A percentile compares a stretch with the other conserved stretches of the same genome.
Evolutionary conservation across 1,140 invertebrate genomes (phyloP).

Genomic region (Nymphalis io): DNA sequence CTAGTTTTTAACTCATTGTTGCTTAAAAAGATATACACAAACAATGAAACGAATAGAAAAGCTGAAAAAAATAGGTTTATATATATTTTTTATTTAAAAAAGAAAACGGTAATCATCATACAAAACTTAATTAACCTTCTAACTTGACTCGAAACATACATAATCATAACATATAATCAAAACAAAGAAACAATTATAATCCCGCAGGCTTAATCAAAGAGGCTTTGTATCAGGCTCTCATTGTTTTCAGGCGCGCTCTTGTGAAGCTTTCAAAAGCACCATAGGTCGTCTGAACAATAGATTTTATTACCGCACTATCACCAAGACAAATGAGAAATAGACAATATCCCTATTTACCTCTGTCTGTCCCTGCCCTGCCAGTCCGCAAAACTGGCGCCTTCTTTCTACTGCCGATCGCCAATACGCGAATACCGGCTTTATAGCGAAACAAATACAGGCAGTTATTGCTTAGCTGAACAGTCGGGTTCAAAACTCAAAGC

Average conservation of each 20-base stretch:
- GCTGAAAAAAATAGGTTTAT: no score
- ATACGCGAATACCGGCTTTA: constrained; percentile 53
- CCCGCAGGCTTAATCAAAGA: constrained; percentile 41
- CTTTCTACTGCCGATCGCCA: constrained; percentile 57
- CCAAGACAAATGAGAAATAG: constrained; percentile 77
- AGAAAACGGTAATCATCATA: no score
- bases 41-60: no score
- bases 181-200: constrained; percentile 21
- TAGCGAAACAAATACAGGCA: constrained; percentile 42
- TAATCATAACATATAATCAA: not conserved
- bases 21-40: no score
- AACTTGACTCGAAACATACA: not conserved
- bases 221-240: constrained; percentile 40
- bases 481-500: constrained; percentile 63
- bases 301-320: constrained; percentile 70
- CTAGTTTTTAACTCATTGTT: no score
- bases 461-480: constrained; percentile 56
- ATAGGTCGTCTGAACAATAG: constrained; percentile 55
- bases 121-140: not conserved
- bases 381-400: constrained; percentile 67
- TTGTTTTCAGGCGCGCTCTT: constrained; percentile 44
- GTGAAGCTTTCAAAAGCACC: constrained; percentile 45
- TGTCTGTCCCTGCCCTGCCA: constrained; percentile 53
- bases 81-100: no score
- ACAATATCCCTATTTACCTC: constrained; percentile 76